Percentiles rank a stretch among this genome's conserved stretches.
phyloP scores from a whole-genome alignment of 1,140 invertebrate species.

The Chironomus striatipennis region DNA sequence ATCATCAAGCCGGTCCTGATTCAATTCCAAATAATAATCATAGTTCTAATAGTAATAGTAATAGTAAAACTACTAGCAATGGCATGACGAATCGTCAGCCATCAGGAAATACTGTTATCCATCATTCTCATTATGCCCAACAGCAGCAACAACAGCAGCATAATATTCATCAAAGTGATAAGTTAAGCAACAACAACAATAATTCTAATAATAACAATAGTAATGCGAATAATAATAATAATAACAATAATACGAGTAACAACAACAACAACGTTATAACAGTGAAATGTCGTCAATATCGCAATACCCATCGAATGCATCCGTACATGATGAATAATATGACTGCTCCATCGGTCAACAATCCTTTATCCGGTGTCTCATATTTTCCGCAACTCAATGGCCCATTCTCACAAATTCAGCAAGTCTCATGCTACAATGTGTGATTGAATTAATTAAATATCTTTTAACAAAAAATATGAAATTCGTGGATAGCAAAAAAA shows the following conservation, averaged over 20 bases:
- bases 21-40: conserved; percentile 32
- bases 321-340: conserved; percentile 41
- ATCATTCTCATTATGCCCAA: conserved; percentile 24
- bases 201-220: neutral
- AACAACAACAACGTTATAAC: conserved; percentile 41
- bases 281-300: conserved; percentile 47
- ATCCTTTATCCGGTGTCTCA: conserved; percentile 31
- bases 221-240: conserved; percentile 5
- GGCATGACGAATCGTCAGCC: conserved; percentile 29
- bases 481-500: neutral
- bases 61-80: conserved; percentile 30
- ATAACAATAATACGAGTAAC: conserved; percentile 28
- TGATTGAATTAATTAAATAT: conserved; percentile 41
- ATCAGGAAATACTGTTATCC: conserved; percentile 28
- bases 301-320: conserved; percentile 46
- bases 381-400: conserved; percentile 19
- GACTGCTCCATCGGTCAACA: conserved; percentile 16
- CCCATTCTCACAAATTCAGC: conserved; percentile 40
- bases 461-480: neutral
- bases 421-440: conserved; percentile 49
- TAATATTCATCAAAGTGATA: conserved; percentile 18
- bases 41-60: conserved; percentile 25
- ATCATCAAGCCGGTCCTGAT: conserved; percentile 41
- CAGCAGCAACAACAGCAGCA: conserved; percentile 25
- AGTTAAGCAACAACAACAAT: conserved; percentile 26